These are phyloP conservation scores for Zootermopsis nevadensis DNA, from an alignment of 2,888 invertebrate species.

Conservation along the genomic window DNA sequence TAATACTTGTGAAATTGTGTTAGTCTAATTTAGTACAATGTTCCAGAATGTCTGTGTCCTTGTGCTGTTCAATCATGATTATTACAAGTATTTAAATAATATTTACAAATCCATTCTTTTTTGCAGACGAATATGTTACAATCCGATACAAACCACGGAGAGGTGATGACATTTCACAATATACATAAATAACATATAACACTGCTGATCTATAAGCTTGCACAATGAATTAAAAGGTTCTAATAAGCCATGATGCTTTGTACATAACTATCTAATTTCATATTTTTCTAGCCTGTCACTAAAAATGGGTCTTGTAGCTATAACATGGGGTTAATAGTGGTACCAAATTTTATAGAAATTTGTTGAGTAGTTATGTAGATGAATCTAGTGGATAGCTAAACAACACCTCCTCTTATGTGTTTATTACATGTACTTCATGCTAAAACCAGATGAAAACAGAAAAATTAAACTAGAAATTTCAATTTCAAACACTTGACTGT, in stretches of 20 bases:
- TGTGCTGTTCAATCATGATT: not conserved
- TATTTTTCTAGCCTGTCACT: not conserved
- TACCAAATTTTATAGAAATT: no score
- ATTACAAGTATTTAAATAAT: not conserved
- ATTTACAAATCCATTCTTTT: constrained; percentile 23
- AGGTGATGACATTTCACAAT: constrained; percentile 70
- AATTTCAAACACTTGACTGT: no score
- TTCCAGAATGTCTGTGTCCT: no score
- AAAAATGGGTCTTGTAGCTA: not conserved
- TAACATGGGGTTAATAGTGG: not conserved
- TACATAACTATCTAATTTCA: not conserved
- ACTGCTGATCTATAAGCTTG: not conserved
- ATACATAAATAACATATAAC: constrained; percentile 8
- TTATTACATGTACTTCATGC: no score
- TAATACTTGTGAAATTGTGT: no score
- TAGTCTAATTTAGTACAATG: no score
- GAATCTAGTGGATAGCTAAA: no score
- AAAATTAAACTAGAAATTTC: no score
- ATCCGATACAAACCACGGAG: constrained; percentile 90
- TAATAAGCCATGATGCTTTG: not conserved
- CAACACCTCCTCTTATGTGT: no score
- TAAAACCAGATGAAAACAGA: no score
- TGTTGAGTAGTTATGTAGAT: no score
- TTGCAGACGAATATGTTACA: constrained; percentile 91
- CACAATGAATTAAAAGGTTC: not conserved